These are phyloP conservation scores for Fundulus diaphanus DNA, from an alignment of 2,797 vertebrate species.

Conservation along the genomic window DNA sequence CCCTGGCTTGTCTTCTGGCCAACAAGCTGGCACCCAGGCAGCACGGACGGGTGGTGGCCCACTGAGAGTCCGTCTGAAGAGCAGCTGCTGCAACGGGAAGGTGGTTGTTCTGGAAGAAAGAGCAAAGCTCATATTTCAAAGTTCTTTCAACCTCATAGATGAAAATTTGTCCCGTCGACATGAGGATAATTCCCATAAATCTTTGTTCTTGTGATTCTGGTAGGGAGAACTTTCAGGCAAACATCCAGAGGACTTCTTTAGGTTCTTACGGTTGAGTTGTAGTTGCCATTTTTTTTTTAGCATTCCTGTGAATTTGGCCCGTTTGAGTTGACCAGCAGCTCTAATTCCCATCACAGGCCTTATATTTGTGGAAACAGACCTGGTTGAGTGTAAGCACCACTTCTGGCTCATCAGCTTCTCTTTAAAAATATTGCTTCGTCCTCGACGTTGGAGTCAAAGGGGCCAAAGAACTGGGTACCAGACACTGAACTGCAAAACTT, in stretches of 20 bases:
- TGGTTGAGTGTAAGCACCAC: not conserved
- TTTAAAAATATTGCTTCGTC: not conserved
- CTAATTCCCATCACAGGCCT: too few species aligned
- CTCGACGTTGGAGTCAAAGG: not conserved
- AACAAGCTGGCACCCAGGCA: constrained; percentile 76
- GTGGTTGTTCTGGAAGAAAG: not conserved
- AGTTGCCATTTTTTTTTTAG: not conserved
- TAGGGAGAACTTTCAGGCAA: not conserved
- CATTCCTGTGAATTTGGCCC: not conserved
- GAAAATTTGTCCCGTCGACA: too few species aligned
- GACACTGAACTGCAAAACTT: not conserved
- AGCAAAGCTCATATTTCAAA: not conserved
- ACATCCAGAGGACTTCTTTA: not conserved
- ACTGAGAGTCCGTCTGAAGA: constrained; percentile 42
- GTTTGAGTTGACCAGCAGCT: not conserved
- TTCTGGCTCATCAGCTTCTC: not conserved
- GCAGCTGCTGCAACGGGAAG: not conserved
- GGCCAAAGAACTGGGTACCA: not conserved
- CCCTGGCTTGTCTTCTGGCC: constrained; percentile 85
- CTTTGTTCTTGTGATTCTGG: not conserved
- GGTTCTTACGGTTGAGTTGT: not conserved
- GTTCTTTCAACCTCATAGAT: not conserved
- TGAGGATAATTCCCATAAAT: not conserved
- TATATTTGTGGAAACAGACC: not conserved
- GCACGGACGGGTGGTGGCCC: constrained; percentile 63